Percentiles rank a stretch among this genome's conserved stretches.
Evolutionary conservation across 2,888 invertebrate species (phyloP).

Genomic region (Caenorhabditis drosophilae): DNA sequence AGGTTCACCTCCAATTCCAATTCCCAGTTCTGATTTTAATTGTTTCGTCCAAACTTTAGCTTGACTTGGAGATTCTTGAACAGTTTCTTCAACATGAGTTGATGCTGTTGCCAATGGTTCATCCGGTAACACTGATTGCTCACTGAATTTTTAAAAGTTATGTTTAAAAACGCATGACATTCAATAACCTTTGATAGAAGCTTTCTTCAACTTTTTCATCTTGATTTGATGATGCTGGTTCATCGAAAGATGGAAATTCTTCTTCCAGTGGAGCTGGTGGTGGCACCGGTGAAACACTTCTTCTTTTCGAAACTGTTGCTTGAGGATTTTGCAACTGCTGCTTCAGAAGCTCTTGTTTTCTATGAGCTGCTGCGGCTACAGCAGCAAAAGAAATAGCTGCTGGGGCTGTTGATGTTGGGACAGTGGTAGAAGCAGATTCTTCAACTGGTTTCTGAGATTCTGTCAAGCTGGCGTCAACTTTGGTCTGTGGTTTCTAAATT

Average conservation of each 20-base stretch:
- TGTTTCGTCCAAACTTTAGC: conserved; percentile 53
- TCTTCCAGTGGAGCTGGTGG: conserved; percentile 21
- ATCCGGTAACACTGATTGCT: conserved; percentile 19
- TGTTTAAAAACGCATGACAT: not conserved
- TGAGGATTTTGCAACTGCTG: conserved; percentile 23
- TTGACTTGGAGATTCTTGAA: conserved; percentile 32
- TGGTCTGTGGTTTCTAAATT: conserved; percentile 4
- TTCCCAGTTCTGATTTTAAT: conserved; percentile 60
- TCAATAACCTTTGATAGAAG: conserved; percentile 18
- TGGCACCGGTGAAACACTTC: conserved; percentile 31
- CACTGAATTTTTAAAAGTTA: conserved; percentile 11
- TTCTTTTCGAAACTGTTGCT: conserved; percentile 7
- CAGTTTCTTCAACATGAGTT: conserved; percentile 28
- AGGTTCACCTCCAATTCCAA: conserved; percentile 34
- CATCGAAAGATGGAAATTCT: conserved; percentile 13
- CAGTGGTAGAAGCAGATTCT: conserved; percentile 32
- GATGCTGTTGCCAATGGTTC: conserved; percentile 27
- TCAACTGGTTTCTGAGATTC: conserved; percentile 30
- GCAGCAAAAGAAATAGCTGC: conserved; percentile 52
- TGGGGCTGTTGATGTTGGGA: conserved; percentile 33
- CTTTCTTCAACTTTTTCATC: conserved; percentile 19
- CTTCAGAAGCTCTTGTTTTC: conserved; percentile 39
- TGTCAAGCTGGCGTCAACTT: conserved; percentile 26
- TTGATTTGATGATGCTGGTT: conserved; percentile 23
- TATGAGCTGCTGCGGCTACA: conserved; percentile 45